Evolutionary conservation across 1,140 invertebrate genomes (phyloP).

Genomic region (Penaeus chinensis): DNA sequence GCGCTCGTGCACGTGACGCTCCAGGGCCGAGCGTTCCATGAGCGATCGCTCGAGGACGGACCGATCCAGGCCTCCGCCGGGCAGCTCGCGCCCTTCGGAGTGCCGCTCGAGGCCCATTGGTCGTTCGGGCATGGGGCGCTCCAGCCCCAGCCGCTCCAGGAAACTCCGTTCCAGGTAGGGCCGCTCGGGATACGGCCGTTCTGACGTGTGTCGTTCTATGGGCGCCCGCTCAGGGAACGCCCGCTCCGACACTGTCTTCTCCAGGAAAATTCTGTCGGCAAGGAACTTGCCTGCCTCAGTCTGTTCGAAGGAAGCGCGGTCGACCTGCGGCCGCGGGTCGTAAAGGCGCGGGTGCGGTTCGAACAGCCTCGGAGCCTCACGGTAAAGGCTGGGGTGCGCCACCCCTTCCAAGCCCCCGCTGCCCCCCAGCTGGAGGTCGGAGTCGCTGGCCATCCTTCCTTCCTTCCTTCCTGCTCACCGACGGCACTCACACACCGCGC

Average conservation of each 20-base stretch:
- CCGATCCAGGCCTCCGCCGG: conserved; percentile 37
- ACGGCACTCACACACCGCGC: no score
- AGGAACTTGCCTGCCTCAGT: conserved; percentile 32
- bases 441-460: conserved; percentile 48
- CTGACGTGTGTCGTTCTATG: conserved; percentile 43
- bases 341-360: conserved; percentile 31
- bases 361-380: conserved; percentile 24
- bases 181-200: conserved; percentile 59
- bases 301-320: conserved; percentile 34
- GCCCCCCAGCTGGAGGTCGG: conserved; percentile 40
- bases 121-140: conserved; percentile 30
- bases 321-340: conserved; percentile 35
- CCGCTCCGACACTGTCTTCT: conserved; percentile 39
- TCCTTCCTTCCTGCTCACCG: not conserved
- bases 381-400: conserved; percentile 31
- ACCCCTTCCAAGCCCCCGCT: conserved; percentile 29
- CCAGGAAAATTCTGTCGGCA: conserved; percentile 50
- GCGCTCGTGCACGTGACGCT: conserved; percentile 61
- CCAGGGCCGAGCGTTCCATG: conserved; percentile 60
- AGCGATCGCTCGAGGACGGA: conserved; percentile 60
- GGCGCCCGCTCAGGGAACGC: conserved; percentile 34
- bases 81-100: not conserved
- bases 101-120: not conserved
- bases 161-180: conserved; percentile 50
- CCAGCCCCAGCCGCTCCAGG: conserved; percentile 54